Conservation (phyloP, 2,888 invertebrate species). For the Archips crataeganus region DNA sequence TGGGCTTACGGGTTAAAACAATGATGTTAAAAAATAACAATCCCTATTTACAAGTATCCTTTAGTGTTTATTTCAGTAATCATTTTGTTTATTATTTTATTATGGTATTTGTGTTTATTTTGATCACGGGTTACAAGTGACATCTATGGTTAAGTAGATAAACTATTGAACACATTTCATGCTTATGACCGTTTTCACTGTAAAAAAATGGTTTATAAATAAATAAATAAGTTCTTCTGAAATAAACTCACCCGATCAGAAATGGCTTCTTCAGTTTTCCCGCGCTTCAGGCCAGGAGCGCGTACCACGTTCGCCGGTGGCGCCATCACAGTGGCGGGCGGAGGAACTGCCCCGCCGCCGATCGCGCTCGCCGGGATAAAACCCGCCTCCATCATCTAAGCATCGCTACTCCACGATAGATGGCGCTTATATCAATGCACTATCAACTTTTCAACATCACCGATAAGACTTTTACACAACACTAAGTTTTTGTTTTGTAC, state of each 20-base stretch:
- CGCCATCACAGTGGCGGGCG: constrained; percentile 69
- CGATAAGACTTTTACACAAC: background rate
- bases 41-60: too few relatives aligned
- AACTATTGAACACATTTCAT: constrained; percentile 1
- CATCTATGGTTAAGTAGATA: background rate
- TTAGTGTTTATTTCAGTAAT: background rate
- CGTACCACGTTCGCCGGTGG: constrained; percentile 89
- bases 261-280: constrained; percentile 91
- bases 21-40: too few relatives aligned
- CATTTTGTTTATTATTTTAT: background rate
- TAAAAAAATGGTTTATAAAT: too few relatives aligned
- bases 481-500: background rate
- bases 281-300: constrained; percentile 92
- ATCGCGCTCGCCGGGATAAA: constrained; percentile 73
- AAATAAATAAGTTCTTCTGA: background rate
- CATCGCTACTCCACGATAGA: constrained; percentile 67
- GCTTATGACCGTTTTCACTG: background rate
- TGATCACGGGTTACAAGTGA: background rate
- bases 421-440: constrained; percentile 60
- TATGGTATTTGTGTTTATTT: background rate
- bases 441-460: constrained; percentile 37
- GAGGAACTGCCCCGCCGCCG: constrained; percentile 56
- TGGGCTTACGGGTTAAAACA: too few relatives aligned
- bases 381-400: constrained; percentile 78
- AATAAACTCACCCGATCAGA: constrained; percentile 90